A percentile compares a stretch with the other conserved stretches of the same genome.
Evolutionary conservation across 2,888 invertebrate species (phyloP).

Genomic region (Blera fallax): DNA sequence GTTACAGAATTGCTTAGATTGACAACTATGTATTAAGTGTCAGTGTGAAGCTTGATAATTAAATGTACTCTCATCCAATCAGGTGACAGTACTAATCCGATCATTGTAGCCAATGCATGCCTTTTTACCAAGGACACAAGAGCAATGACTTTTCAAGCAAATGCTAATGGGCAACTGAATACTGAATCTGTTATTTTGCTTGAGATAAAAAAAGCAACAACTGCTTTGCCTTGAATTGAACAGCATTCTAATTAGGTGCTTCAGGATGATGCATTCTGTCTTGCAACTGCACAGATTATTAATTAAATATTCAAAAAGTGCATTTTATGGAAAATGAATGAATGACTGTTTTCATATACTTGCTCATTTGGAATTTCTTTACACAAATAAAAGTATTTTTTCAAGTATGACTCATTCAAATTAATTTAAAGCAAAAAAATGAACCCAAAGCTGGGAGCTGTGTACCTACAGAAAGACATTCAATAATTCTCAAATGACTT

Average conservation of each 20-base stretch:
- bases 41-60: background rate
- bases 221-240: background rate
- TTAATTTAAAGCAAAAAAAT: too few species aligned
- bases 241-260: background rate
- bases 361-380: too few species aligned
- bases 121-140: background rate
- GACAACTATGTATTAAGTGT: background rate
- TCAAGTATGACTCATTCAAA: too few species aligned
- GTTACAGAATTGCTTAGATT: background rate
- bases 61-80: background rate
- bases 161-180: background rate
- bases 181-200: background rate
- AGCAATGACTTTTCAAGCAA: background rate
- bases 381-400: too few species aligned
- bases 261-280: background rate
- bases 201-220: background rate
- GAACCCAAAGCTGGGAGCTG: too few species aligned
- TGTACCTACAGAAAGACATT: too few species aligned
- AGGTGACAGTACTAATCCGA: background rate
- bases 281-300: too few species aligned
- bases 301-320: too few species aligned
- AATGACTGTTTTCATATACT: too few species aligned
- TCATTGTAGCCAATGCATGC: background rate
- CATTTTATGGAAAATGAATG: too few species aligned
- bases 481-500: too few species aligned